Base-by-base conservation (phyloP, 1,140 invertebrate genomes). In the Sweltsa coloradensis region DNA sequence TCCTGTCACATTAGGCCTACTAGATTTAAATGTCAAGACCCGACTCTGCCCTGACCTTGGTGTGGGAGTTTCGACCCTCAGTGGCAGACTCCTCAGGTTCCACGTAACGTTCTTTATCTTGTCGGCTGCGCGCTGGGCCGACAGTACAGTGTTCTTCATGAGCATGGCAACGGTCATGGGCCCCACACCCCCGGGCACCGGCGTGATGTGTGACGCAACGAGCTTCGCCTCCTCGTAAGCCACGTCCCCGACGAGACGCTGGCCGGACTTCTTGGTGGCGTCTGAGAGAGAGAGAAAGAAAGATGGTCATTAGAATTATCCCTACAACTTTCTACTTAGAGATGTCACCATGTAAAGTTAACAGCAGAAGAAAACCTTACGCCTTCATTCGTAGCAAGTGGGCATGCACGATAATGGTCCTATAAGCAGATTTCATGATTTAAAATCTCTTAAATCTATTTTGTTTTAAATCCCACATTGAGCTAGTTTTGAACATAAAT, bases 141-240 rank as follows among this genome's bases (percentile, higher is more conserved):
- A 84, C 45, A 83, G 70, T 4, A 97, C 85, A 0, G 94, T 97
- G 64, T 99, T 99, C 56, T 83, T 80, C 78, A 99, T 89, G 6
- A 98, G 69, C 94, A 98, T 98, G 9, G 93, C 91, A 18, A 98
- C 94, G 1, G 94, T 97, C 90, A 98, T 96, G 6, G 94, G 94
- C 0, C 95, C 95, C 44, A 99, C 95, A 50, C 96, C 95, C 23
- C 94, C 93, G 9, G 96, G 96, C 16, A 99, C 96, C 2, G 96
- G 96, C 21, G 96, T 99, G 46, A 99, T 92, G 57, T 79, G 84
- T 2, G 81, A 79, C 6, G 93, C 92, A 39, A 89, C 77, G 49
- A 79, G 66, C 40, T 74, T 74, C 5, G 82, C 93, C 63, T 84
- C 83, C 13, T 73, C 71, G 68, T 82, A 98, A 37, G 81, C 84